A percentile compares a stretch with the other conserved stretches of the same genome.
Evolutionary conservation across 2,888 invertebrate genomes (phyloP).

Genomic region (Hyles lineata): DNA sequence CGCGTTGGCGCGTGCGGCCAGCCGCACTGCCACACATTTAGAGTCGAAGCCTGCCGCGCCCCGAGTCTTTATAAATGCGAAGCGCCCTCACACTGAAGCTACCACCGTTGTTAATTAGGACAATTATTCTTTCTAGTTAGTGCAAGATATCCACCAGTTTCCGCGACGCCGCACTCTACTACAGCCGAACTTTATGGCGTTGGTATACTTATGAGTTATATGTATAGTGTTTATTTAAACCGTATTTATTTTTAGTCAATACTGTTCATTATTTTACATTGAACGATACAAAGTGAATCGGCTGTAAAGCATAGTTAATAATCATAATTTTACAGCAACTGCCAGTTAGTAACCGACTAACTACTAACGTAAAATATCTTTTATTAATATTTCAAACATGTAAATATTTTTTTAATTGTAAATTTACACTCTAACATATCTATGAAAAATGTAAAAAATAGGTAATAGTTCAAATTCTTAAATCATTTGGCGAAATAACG

Average conservation of each 20-base stretch:
- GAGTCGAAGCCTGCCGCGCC: slow-evolving; percentile 67
- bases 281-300: slow-evolving; percentile 49
- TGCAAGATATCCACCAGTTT: slow-evolving; percentile 77
- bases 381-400: neutral
- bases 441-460: too few species aligned
- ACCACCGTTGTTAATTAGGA: slow-evolving; percentile 71
- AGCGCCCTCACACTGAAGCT: slow-evolving; percentile 63
- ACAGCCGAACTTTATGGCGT: slow-evolving; percentile 42
- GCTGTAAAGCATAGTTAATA: slow-evolving; percentile 35
- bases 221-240: neutral
- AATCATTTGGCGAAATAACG: too few species aligned
- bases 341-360: neutral
- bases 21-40: slow-evolving; percentile 49
- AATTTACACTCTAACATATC: too few species aligned
- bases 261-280: slow-evolving; percentile 59
- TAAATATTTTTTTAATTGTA: too few species aligned
- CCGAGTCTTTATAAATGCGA: slow-evolving; percentile 63
- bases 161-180: slow-evolving; percentile 44
- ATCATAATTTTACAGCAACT: neutral
- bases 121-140: slow-evolving; percentile 75
- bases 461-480: too few species aligned
- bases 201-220: slow-evolving; percentile 41
- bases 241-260: slow-evolving; percentile 66
- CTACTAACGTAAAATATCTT: neutral
- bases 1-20: slow-evolving; percentile 55